Evolutionary conservation across 2,797 vertebrate genomes (phyloP), one percentile per base, ranked within the genome.

Genomic region (Acropternis orthonyx): DNA sequence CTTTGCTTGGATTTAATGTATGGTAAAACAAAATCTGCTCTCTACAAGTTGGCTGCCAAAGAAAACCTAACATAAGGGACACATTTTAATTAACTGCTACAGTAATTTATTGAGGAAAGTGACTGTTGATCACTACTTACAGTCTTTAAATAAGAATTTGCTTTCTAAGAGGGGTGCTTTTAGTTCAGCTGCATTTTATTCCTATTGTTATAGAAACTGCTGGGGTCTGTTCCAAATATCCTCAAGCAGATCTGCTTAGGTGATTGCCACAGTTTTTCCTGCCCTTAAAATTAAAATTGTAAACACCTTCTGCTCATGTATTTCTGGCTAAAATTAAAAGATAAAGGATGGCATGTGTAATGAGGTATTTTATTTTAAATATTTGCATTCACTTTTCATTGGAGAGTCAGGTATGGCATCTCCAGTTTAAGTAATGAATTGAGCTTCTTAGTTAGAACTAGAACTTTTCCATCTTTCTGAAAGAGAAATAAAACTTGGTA

Each of bases 81-180:
- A 52, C 7, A 5, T 54, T 88, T 88, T 90, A 87, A 92, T 93
- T 96, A 95, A 82, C 74, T 85, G 56, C 81, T 79, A 20, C 63
- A 76, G 78, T 79, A 55, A 81, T 79, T 91, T 96, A 67, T 89
- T 94, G 89, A 91, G 39, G 39, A 51, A 55, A 85, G 59, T 55
- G 51, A 55, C 91, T 85, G 52, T 55, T 75, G 62, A 66, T 92
- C n/a, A 16, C 43, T 81, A 12, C 30, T 76, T 79, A 32, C 14
- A 80, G 34, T 84, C 56, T 89, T 91, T 85, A 91, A 92, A 76
- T 58, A 90, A 75, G 30, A 81, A 78, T 59, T 93, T 88, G 14
- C 39, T 88, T 88, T 88, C 41, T 54, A 41, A 65, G 58, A 28
- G 23, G 10, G 36, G 5, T 28, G 20, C 8, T 93, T 74, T 77